These are phyloP conservation scores for Aulostomus chinensis DNA, from an alignment of 2,797 vertebrate genomes.

Conservation along the genomic window DNA sequence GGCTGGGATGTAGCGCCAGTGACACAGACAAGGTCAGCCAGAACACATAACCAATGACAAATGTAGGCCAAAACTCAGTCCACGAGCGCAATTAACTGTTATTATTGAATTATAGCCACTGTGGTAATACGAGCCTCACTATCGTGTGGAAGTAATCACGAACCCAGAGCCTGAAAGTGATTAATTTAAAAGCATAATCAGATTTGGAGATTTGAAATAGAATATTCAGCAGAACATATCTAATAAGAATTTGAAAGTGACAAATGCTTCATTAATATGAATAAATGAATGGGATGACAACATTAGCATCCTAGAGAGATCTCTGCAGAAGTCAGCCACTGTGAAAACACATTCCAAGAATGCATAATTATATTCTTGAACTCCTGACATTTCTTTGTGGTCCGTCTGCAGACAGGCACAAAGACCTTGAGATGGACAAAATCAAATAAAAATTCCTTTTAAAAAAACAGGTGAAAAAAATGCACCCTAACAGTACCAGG, in stretches of 20 bases:
- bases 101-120: constrained; percentile 14
- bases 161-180: constrained; percentile 30
- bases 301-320: constrained; percentile 12
- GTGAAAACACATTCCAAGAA: too few relatives aligned
- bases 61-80: constrained; percentile 30
- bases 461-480: too few relatives aligned
- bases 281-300: constrained; percentile 42
- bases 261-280: constrained; percentile 53
- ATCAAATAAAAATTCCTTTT: too few relatives aligned
- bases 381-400: neutral
- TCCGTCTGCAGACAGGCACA: neutral
- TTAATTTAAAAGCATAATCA: constrained; percentile 63
- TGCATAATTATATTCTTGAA: too few relatives aligned
- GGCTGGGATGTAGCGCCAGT: constrained; percentile 49
- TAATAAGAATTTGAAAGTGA: constrained; percentile 58
- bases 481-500: too few relatives aligned
- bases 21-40: constrained; percentile 78
- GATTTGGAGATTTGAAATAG: constrained; percentile 48
- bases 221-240: constrained; percentile 30
- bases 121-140: constrained; percentile 9
- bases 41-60: constrained; percentile 38
- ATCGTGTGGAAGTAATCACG: constrained; percentile 30
- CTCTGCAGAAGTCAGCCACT: too few relatives aligned
- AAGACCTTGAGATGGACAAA: too few relatives aligned
- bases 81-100: constrained; percentile 39